These are phyloP conservation scores for Silurus glanis DNA, from an alignment of 2,113 vertebrate genomes.

Conservation along the genomic window DNA sequence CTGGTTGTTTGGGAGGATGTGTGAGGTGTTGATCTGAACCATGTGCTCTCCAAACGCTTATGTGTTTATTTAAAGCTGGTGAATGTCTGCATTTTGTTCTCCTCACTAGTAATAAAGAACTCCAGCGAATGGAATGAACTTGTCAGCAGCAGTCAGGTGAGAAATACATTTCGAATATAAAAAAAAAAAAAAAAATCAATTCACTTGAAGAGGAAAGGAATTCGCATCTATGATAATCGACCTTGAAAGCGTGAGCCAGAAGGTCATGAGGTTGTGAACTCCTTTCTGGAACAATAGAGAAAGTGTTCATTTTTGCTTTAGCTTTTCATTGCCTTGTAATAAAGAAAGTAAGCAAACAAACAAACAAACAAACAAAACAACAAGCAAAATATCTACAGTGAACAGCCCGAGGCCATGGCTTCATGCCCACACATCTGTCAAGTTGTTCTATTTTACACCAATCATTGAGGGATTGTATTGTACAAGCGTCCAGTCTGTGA, in stretches of 20 bases:
- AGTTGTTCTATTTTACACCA: background rate
- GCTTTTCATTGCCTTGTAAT: background rate
- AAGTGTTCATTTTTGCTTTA: background rate
- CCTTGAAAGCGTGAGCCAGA: background rate
- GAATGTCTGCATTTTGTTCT: background rate
- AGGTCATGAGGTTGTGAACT: background rate
- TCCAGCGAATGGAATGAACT: background rate
- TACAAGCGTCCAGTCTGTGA: background rate
- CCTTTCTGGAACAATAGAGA: background rate
- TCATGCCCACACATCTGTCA: background rate
- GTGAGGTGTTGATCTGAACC: slow-evolving; percentile 22
- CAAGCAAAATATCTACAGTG: background rate
- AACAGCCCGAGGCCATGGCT: too few species aligned
- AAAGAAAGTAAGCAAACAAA: background rate
- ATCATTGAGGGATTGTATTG: background rate
- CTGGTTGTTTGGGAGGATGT: background rate
- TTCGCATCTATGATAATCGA: background rate
- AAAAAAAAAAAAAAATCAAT: background rate
- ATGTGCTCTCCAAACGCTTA: slow-evolving; percentile 4
- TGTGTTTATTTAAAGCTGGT: background rate
- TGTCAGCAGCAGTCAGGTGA: background rate
- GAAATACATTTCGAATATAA: background rate
- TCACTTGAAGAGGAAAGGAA: background rate
- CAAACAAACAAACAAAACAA: background rate
- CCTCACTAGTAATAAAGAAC: background rate